Evolutionary conservation across 2,113 vertebrate genomes (phyloP), one percentile per base, ranked within the genome.

Genomic region (Progne subis): DNA sequence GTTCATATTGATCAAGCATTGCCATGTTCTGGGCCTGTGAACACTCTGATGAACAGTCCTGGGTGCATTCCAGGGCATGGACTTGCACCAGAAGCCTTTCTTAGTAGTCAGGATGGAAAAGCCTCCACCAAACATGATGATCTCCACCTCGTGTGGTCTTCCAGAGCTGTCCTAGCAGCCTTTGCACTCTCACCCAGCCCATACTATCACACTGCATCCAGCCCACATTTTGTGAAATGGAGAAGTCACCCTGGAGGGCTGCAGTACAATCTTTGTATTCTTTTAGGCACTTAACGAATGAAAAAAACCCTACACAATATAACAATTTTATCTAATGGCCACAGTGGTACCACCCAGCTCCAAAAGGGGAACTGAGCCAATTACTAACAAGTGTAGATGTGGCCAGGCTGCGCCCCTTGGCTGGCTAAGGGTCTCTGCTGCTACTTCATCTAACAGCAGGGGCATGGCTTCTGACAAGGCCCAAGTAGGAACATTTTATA

Each of bases 121-220:
- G 11, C 11, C 32, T 59, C 16, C 0, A 0, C 29, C 34, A 59
- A 21, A 61, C 0, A 1, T 55, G 25, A 3, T 6, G 2, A 43
- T 70, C 7, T 53, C 26, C 7, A 34, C 32, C 18, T 91, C 4
- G 0, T 7, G 1, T n/a, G 14, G 7, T 52, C 18, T 79, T 85
- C 44, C 79, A 78, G 59, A 64, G 41, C 56, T 68, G 28, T 26
- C 32, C 50, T 77, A 34, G 21, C 16, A 55, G 50, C 49, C 75
- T 95, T 85, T 7, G 6, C 6, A 0, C 26, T 79, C 19, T 79
- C 47, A 74, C 3, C 18, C 50, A 16, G 70, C 50, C 21, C 43
- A 11, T 26, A 4, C 7, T 59, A 4, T 29, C 28, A 25, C 0
- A 2, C 21, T 72, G 15, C 70, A 18, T 57, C 8, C 14, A 72